Evolutionary conservation across 2,888 invertebrate genomes (phyloP).

Genomic region (Morinoia aosen): DNA sequence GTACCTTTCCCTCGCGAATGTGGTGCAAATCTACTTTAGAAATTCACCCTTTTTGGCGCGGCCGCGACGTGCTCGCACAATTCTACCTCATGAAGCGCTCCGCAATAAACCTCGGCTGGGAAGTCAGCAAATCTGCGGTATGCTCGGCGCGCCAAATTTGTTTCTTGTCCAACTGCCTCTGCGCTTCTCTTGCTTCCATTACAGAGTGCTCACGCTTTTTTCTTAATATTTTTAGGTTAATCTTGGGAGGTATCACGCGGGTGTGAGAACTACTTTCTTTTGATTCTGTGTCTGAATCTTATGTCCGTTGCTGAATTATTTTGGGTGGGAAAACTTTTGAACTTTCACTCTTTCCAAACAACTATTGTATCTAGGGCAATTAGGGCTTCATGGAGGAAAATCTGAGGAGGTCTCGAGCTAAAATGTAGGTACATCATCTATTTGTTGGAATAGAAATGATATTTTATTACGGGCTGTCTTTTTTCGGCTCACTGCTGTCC

Average conservation of each 20-base stretch:
- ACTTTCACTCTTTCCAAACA: not conserved
- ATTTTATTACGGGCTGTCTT: no score
- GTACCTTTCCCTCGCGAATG: not conserved
- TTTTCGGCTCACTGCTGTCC: no score
- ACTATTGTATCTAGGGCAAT: no score
- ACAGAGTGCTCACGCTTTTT: not conserved
- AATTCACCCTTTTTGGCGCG: not conserved
- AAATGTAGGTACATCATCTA: no score
- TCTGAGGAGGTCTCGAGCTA: no score
- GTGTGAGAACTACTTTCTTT: not conserved
- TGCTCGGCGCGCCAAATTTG: conserved; percentile 2
- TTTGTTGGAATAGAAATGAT: no score
- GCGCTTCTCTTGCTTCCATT: not conserved
- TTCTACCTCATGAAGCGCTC: not conserved
- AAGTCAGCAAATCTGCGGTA: conserved; percentile 26
- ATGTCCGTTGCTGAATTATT: not conserved
- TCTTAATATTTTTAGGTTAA: not conserved
- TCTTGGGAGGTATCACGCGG: not conserved
- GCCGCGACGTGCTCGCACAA: not conserved
- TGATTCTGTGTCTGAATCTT: not conserved
- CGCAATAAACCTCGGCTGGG: conserved; percentile 32
- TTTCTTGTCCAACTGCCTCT: not conserved
- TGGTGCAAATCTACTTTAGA: not conserved
- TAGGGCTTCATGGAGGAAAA: no score
- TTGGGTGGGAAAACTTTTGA: not conserved